Conservation (phyloP, 2,797 vertebrate species). For the Somateria mollissima region DNA sequence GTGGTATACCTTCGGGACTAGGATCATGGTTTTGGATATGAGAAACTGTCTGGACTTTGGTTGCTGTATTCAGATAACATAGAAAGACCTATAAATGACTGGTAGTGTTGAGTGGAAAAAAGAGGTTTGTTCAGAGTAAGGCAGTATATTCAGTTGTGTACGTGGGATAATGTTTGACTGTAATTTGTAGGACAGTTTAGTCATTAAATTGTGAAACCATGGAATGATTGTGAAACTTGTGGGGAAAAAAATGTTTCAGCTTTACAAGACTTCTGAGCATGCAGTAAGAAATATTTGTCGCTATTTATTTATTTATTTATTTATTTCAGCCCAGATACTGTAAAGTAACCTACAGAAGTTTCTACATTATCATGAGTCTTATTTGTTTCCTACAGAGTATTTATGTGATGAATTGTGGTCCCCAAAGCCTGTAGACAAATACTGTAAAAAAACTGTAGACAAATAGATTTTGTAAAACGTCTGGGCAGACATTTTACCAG, state of each 20-base stretch:
- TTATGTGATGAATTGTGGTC: not conserved
- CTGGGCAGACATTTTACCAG: not conserved
- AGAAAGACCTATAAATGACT: not conserved
- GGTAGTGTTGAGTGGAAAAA: not conserved
- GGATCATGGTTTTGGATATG: not conserved
- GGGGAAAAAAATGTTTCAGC: slow-evolving; percentile 24
- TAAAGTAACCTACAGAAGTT: not conserved
- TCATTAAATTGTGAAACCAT: slow-evolving; percentile 45
- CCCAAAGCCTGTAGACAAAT: not conserved
- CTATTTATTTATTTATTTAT: not conserved
- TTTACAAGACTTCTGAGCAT: not conserved
- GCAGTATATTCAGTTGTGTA: not conserved
- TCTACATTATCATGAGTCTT: not conserved
- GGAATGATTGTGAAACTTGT: slow-evolving; percentile 5
- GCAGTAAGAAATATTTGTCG: not conserved
- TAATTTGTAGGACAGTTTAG: slow-evolving; percentile 26
- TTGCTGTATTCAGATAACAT: not conserved
- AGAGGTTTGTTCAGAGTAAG: not conserved
- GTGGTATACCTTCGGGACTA: not conserved
- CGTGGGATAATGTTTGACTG: not conserved
- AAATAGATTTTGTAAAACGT: not conserved
- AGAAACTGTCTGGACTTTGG: not conserved
- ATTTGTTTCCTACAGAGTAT: not conserved
- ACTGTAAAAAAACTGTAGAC: not conserved
- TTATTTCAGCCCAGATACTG: not conserved